Evolutionary conservation across 2,113 vertebrate species (phyloP), one percentile per base, ranked within the genome.

Genomic region (Passer montanus): DNA sequence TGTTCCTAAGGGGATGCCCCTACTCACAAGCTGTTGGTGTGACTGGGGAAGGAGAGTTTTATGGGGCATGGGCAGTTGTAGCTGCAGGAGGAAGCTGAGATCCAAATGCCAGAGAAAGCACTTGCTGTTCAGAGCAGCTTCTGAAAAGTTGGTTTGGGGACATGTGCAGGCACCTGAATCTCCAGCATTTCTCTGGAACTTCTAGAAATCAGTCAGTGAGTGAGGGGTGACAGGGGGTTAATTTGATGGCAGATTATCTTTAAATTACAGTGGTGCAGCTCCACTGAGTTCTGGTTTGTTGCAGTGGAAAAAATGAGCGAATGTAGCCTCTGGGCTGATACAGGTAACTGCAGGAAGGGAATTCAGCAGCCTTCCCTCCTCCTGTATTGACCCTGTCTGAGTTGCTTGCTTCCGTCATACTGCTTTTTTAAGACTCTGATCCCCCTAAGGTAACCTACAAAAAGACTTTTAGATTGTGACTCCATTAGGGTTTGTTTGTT

Each of bases 241-340:
- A 94, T 89, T 52, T 89, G 67, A 55, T 75, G 33, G 74, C 41
- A 94, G 13, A 89, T 89, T 87, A 47, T 81, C 73, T 90, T 91
- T 75, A 53, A 79, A 82, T 91, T 76, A 53, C 46, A 66, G 44
- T 50, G 62, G 37, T 84, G 28, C 84, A 73, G 77, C 69, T 96
- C 58, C 55, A 33, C 52, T 56, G 89, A 68, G 20, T 87, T 72
- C 68, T 75, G 28, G 11, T 55, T 81, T 59, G 56, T 76, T 84
- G 69, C 44, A 68, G n/a, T 53, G 80, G 27, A 52, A 52, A 72
- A 63, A 75, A 66, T 46, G 56, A 78, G 47, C 0, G 0, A 92
- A 73, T 30, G 68, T 69, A 84, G 56, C 76, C 83, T 58, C 27
- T 37, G 49, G 50, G 30, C 84, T 89, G 80, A 8, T 37, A 46